Evolutionary conservation across 2,888 invertebrate genomes (phyloP).

Genomic region (Xestia rhomboidea): DNA sequence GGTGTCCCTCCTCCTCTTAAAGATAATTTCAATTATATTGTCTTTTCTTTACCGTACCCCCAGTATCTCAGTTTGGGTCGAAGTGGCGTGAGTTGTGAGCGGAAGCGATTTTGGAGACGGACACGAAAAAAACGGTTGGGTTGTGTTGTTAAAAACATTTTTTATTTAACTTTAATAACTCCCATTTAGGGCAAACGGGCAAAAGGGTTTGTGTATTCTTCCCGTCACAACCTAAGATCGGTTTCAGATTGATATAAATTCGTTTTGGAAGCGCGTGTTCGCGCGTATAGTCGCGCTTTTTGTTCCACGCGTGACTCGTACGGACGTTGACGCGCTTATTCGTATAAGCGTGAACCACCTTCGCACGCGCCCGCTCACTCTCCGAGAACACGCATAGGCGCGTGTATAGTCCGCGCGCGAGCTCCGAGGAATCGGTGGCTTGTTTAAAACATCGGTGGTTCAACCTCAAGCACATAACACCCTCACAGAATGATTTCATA

Average conservation of each 20-base stretch:
- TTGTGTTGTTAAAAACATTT: background rate
- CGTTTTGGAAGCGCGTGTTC: background rate
- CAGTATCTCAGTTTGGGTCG: constrained; percentile 23
- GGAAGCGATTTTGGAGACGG: constrained; percentile 8
- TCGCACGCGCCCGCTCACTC: background rate
- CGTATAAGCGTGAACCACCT: background rate
- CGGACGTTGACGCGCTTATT: background rate
- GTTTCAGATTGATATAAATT: background rate
- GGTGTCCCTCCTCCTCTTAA: constrained; percentile 23
- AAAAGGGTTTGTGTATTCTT: background rate
- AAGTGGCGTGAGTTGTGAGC: background rate
- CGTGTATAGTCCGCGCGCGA: too few species aligned
- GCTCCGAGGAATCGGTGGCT: too few species aligned
- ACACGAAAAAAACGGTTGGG: background rate
- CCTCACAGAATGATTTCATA: too few species aligned
- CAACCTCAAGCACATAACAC: too few species aligned
- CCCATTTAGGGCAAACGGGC: too few species aligned
- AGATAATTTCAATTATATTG: constrained; percentile 60
- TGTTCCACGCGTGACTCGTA: background rate
- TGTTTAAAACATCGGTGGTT: too few species aligned
- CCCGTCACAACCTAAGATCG: background rate
- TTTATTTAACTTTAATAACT: background rate
- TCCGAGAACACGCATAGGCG: background rate
- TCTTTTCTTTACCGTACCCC: constrained; percentile 9
- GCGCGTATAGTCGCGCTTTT: background rate